phyloP scores from a whole-genome alignment of 2,797 vertebrate species.

The Echiichthys vipera region DNA sequence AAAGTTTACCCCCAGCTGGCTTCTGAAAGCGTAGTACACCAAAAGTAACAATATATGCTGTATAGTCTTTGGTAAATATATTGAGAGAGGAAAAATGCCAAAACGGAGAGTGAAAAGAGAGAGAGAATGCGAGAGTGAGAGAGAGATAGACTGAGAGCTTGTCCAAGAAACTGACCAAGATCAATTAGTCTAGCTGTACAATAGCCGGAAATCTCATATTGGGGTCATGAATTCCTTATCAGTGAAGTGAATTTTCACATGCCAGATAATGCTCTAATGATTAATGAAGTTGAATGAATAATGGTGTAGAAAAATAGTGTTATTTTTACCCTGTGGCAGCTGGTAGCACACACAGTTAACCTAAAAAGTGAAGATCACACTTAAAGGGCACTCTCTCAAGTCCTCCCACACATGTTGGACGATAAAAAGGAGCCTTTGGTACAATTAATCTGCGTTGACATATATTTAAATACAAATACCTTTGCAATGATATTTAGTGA shows the following conservation, averaged over 20 bases:
- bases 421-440: conserved; percentile 62
- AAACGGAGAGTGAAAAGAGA: conserved; percentile 9
- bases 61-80: conserved; percentile 15
- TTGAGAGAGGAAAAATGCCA: neutral
- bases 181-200: conserved; percentile 82
- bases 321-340: conserved; percentile 78
- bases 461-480: conserved; percentile 41
- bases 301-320: conserved; percentile 72
- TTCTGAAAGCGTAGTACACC: conserved; percentile 21
- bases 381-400: conserved; percentile 69
- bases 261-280: conserved; percentile 83
- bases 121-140: neutral
- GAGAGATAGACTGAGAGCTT: conserved; percentile 31
- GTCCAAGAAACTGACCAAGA: conserved; percentile 68
- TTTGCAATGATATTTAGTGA: conserved; percentile 9
- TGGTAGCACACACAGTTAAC: conserved; percentile 74
- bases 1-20: conserved; percentile 1
- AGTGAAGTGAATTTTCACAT: conserved; percentile 80
- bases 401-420: conserved; percentile 71
- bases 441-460: conserved; percentile 54
- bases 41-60: neutral
- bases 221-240: conserved; percentile 82
- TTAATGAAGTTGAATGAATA: conserved; percentile 83
- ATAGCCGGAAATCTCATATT: conserved; percentile 84
- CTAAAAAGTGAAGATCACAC: conserved; percentile 75